phyloP scores from a whole-genome alignment of 2,888 invertebrate species.

The Oeneis ivallda region DNA sequence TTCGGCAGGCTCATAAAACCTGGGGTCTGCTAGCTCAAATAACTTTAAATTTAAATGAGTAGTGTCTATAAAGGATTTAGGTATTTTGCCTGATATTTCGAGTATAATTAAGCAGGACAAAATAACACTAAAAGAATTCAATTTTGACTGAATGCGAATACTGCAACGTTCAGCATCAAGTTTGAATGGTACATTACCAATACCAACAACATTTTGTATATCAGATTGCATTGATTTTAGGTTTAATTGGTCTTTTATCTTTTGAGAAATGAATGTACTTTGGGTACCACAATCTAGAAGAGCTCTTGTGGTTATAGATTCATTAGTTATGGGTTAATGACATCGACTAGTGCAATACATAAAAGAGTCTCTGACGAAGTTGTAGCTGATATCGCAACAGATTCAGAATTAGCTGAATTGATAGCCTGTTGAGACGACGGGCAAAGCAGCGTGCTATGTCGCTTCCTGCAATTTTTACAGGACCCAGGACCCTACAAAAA shows the following conservation, averaged over 20 bases:
- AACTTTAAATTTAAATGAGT: not conserved
- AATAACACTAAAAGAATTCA: too few species aligned
- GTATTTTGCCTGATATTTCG: too few species aligned
- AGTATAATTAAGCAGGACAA: too few species aligned
- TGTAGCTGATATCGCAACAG: not conserved
- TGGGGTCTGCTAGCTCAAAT: conserved; percentile 7
- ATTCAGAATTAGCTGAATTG: too few species aligned
- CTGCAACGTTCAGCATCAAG: not conserved
- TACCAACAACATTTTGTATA: not conserved
- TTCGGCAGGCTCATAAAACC: not conserved
- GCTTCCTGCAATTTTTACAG: not conserved
- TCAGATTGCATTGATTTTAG: not conserved
- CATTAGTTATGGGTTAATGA: not conserved
- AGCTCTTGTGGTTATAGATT: too few species aligned
- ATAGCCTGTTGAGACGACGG: too few species aligned
- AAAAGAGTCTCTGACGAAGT: not conserved
- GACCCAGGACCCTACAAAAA: not conserved
- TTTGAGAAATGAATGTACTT: not conserved
- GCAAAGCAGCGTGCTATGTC: not conserved
- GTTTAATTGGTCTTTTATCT: not conserved
- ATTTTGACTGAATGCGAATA: too few species aligned
- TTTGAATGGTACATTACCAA: not conserved
- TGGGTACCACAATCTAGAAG: too few species aligned
- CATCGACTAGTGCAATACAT: not conserved
- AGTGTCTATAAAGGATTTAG: not conserved